Base-by-base conservation (phyloP, 2,797 vertebrate genomes). In the Cichlasoma orientale region DNA sequence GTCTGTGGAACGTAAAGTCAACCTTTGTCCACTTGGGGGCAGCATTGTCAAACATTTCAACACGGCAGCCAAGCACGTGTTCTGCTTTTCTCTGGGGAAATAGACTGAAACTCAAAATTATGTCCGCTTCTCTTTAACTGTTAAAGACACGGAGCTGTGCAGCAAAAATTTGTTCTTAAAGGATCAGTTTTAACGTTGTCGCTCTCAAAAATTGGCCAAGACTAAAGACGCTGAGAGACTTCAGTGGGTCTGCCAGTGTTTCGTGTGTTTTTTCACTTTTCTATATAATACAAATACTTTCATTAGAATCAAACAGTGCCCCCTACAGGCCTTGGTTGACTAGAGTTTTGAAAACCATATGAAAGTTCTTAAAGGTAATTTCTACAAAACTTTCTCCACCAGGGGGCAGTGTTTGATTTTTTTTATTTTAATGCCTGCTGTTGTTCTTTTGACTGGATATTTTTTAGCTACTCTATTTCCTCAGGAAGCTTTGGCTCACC, bases 21-120 rank as follows among this genome's bases (percentile, higher is more conserved):
- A 21, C 14, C 27, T 9, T 9, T 54, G 61, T n/a, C 75, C 82
- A 74, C 80, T 16, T 85, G 83, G 63, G 53, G 5, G 78, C 76
- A 82, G 27, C 7, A 7, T 55, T 57, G 55, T 55, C 52, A 19
- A 5, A 7, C 0, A 10, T 47, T 53, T 50, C 5, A 21, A 13
- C 6, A 3, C 47, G 4, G 3, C 5, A 29, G 21, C 57, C 1
- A n/a, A 21, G 52, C 52, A 53, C 4, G 52, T 10, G 10, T 5
- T 53, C 52, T 53, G 19, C 52, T 53, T 44, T 41, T 41, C 38
- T 44, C 38, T 63, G 36, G 21, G 25, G 14, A 6, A 63, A 61
- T 41, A 23, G 41, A 59, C n/a, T 23, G 21, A 61, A 61, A 63
- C 59, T 25, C 36, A 18, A 18, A 25, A 25, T 25, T 18, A 2